Conservation (phyloP, 2,113 vertebrate genomes). For the Sus scrofa region T2T-Sscrofa CM000827.6:95507501-95508000, state of each 20-base stretch:
- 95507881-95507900: background rate
- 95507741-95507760: background rate
- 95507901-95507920: background rate
- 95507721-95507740: background rate
- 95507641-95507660: background rate
- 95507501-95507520: background rate
- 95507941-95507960: background rate
- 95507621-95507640: background rate
- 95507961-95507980: no score
- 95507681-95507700: background rate
- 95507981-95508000: no score
- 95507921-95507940: background rate
- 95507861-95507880: background rate
- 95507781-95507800: background rate
- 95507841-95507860: background rate
- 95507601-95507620: background rate
- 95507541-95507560: background rate
- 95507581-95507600: background rate
- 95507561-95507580: background rate
- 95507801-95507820: background rate
- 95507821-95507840: background rate
- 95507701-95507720: background rate
- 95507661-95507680: background rate
- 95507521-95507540: background rate
- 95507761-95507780: background rate